phyloP scores from a whole-genome alignment of 1,140 invertebrate genomes.

The Kradibia gibbosae region DNA sequence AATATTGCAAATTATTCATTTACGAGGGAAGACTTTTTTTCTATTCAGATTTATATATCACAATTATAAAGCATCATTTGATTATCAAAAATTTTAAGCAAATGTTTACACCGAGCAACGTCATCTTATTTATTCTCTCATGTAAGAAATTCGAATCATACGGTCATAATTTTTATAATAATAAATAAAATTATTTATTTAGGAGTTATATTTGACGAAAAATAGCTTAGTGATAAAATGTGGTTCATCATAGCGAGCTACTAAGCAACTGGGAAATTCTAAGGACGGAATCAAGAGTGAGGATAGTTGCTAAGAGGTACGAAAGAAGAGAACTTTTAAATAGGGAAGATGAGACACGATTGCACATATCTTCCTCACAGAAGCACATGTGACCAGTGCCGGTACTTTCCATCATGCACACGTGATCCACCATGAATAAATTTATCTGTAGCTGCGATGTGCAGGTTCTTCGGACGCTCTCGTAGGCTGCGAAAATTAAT shows the following conservation, averaged over 20 bases:
- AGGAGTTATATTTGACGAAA: constrained; percentile 4
- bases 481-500: constrained; percentile 81
- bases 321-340: constrained; percentile 62
- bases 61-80: constrained; percentile 8
- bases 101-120: background rate
- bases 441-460: constrained; percentile 95
- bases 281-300: constrained; percentile 59
- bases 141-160: background rate
- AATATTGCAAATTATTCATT: background rate
- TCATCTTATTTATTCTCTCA: constrained; percentile 25
- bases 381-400: constrained; percentile 98
- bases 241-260: constrained; percentile 65
- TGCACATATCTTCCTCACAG: constrained; percentile 97
- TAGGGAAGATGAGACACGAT: constrained; percentile 74
- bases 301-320: constrained; percentile 62
- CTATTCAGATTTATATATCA: background rate
- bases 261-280: constrained; percentile 68
- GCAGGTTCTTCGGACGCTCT: constrained; percentile 90
- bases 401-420: constrained; percentile 98
- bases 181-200: constrained; percentile 26
- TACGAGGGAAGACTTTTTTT: background rate
- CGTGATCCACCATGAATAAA: constrained; percentile 97
- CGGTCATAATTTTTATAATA: background rate
- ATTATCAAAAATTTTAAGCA: background rate
- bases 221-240: constrained; percentile 29